Evolutionary conservation across 2,797 vertebrate genomes (phyloP).

Genomic region (Neosalanx taihuensis): DNA sequence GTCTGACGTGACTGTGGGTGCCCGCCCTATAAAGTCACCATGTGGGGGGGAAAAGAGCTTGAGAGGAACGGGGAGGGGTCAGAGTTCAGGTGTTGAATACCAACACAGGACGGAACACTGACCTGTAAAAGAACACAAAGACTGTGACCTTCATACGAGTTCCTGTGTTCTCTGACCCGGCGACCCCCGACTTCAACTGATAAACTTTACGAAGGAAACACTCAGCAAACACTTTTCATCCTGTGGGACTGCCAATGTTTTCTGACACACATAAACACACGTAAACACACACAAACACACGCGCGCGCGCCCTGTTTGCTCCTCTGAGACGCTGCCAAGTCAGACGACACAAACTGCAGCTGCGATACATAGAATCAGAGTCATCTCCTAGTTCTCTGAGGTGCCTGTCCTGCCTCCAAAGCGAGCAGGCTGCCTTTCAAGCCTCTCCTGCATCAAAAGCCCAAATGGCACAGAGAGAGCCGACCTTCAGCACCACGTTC

Average conservation of each 20-base stretch:
- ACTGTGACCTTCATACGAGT: slow-evolving; percentile 37
- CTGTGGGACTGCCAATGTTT: slow-evolving; percentile 19
- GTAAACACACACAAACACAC: slow-evolving; percentile 3
- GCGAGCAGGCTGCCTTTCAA: slow-evolving; percentile 28
- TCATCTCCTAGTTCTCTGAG: background rate
- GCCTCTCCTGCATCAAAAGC: slow-evolving; percentile 29
- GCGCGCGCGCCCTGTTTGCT: background rate
- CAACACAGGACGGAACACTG: slow-evolving; percentile 38
- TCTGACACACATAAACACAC: background rate
- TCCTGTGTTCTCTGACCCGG: slow-evolving; percentile 29
- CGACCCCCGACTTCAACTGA: slow-evolving; percentile 19
- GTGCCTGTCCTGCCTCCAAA: background rate
- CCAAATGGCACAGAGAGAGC: slow-evolving; percentile 17
- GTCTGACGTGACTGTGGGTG: too few species aligned
- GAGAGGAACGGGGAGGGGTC: slow-evolving; percentile 35
- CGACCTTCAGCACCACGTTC: slow-evolving; percentile 45
- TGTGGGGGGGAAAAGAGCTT: background rate
- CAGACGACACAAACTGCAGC: slow-evolving; percentile 16
- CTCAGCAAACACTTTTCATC: slow-evolving; percentile 19
- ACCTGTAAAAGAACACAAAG: slow-evolving; percentile 45
- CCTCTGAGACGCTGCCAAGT: slow-evolving; percentile 30
- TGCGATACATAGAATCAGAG: slow-evolving; percentile 4
- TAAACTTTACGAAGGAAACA: slow-evolving; percentile 29
- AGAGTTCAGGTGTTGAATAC: slow-evolving; percentile 66
- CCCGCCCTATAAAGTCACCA: too few species aligned